Conservation (phyloP, 1,140 invertebrate species). For the Drosophila lini region DNA sequence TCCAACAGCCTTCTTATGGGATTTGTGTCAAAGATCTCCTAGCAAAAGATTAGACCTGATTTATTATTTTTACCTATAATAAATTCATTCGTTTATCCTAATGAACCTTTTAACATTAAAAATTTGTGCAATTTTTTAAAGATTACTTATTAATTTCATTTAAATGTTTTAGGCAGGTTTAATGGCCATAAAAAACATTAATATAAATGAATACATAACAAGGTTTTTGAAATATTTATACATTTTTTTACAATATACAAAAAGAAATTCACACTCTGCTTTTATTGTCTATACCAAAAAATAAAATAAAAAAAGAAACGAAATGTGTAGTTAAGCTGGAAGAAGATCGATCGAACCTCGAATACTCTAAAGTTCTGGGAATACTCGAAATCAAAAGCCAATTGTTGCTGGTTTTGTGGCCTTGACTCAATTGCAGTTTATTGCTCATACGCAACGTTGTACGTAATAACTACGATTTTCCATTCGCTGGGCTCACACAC, state of each 20-base stretch:
- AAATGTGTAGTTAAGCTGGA: neutral
- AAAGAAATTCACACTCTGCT: neutral
- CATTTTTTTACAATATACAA: neutral
- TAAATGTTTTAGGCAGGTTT: neutral
- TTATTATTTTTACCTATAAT: neutral
- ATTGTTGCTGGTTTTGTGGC: constrained; percentile 24
- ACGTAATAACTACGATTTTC: constrained; percentile 47
- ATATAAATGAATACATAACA: too few species aligned
- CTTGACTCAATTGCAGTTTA: constrained; percentile 68
- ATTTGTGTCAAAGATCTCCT: neutral
- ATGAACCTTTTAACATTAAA: too few species aligned
- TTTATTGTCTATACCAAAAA: neutral
- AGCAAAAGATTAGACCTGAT: neutral
- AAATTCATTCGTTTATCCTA: neutral
- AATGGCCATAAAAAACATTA: too few species aligned
- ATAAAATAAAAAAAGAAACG: too few species aligned
- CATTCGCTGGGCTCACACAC: constrained; percentile 36
- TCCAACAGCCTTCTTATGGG: neutral
- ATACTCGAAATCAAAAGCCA: constrained; percentile 11
- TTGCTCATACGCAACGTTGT: constrained; percentile 62
- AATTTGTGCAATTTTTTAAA: neutral
- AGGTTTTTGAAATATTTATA: too few species aligned
- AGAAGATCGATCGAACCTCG: constrained; percentile 6
- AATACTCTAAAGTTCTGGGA: constrained; percentile 14
- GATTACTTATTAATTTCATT: neutral